These are phyloP conservation scores for Drosophila mauritiana DNA, from an alignment of 1,140 invertebrate genomes.

Conservation along the genomic window DNA sequence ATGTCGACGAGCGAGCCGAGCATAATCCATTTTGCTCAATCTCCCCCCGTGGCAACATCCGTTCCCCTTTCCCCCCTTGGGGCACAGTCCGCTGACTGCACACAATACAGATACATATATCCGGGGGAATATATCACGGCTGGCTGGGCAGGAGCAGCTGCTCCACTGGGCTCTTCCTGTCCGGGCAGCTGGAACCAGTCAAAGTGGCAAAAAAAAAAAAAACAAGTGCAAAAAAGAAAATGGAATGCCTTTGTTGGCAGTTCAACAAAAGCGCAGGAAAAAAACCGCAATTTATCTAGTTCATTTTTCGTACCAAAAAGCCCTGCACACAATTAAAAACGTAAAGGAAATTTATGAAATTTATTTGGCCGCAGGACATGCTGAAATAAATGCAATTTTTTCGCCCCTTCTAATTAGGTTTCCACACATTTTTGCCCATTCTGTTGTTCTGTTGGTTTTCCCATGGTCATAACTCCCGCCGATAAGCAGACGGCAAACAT, in stretches of 20 bases:
- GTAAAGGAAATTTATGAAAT: slow-evolving; percentile 25
- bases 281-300: slow-evolving; percentile 70
- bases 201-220: slow-evolving; percentile 55
- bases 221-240: slow-evolving; percentile 23
- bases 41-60: neutral
- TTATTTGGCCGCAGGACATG: slow-evolving; percentile 13
- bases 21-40: slow-evolving; percentile 74
- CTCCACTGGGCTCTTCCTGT: slow-evolving; percentile 31
- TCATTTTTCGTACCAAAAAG: slow-evolving; percentile 48
- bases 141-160: slow-evolving; percentile 63
- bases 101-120: slow-evolving; percentile 65
- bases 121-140: slow-evolving; percentile 63
- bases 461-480: slow-evolving; percentile 28
- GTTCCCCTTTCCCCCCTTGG: slow-evolving; percentile 1
- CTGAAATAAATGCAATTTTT: slow-evolving; percentile 62
- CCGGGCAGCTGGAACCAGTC: slow-evolving; percentile 49
- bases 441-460: neutral
- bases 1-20: slow-evolving; percentile 61
- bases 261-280: slow-evolving; percentile 47
- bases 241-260: slow-evolving; percentile 69
- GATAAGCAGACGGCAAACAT: slow-evolving; percentile 43
- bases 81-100: slow-evolving; percentile 59
- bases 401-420: slow-evolving; percentile 64
- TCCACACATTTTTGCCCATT: slow-evolving; percentile 11
- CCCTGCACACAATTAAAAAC: slow-evolving; percentile 44